These are phyloP conservation scores for Nephrocerus scutellatus DNA, from an alignment of 2,888 invertebrate species.

Conservation along the genomic window DNA sequence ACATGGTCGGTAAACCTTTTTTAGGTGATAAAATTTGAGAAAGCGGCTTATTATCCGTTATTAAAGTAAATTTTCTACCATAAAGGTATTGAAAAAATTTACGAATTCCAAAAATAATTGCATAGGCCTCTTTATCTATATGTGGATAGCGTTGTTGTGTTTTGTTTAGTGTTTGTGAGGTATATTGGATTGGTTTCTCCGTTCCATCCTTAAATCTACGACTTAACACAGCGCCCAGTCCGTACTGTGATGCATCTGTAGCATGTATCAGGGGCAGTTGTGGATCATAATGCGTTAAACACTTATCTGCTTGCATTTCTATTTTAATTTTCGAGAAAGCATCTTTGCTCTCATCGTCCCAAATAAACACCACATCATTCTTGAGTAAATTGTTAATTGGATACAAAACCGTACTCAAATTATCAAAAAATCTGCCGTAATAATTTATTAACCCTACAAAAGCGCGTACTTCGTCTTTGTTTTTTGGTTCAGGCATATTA, in stretches of 20 bases:
- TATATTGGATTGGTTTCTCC: constrained; percentile 37
- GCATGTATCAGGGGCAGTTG: constrained; percentile 22
- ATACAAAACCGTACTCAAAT: constrained; percentile 26
- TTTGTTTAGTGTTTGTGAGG: no score
- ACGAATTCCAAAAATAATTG: no score
- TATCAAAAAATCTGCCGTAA: constrained; percentile 31
- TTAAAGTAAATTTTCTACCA: no score
- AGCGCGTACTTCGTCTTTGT: constrained; percentile 24
- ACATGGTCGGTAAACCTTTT: no score
- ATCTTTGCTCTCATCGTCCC: constrained; percentile 21
- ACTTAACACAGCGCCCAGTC: constrained; percentile 32
- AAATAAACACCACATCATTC: constrained; percentile 21
- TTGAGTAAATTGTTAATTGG: constrained; percentile 28
- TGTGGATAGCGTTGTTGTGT: no score
- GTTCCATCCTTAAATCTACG: constrained; percentile 32
- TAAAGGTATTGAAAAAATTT: constrained; percentile 12
- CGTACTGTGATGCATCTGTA: constrained; percentile 24
- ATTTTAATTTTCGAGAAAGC: constrained; percentile 25
- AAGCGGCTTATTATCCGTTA: no score
- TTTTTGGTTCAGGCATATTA: constrained; percentile 21
- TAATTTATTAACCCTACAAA: constrained; percentile 32
- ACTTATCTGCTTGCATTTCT: constrained; percentile 18
- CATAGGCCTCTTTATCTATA: no score
- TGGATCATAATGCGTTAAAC: constrained; percentile 27
- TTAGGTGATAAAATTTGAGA: no score